Evolutionary conservation across 2,797 vertebrate species (phyloP).

Genomic region (Potorous gilbertii): DNA sequence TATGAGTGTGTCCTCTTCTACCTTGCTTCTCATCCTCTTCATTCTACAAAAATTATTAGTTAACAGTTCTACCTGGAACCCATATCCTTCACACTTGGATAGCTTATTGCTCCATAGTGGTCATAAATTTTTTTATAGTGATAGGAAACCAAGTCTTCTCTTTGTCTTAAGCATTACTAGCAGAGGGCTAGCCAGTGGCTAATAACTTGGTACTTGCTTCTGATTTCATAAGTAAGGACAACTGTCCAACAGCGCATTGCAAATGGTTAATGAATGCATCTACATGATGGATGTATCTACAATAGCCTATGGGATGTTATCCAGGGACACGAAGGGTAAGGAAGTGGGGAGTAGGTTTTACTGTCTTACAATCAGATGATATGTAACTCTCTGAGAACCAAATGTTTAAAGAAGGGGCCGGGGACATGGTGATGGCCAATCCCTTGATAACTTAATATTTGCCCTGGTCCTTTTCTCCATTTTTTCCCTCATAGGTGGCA

Average conservation of each 20-base stretch:
- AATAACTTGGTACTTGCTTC: background rate
- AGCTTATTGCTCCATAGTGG: background rate
- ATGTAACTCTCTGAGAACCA: background rate
- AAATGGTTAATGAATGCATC: background rate
- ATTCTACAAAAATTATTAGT: background rate
- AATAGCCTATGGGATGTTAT: background rate
- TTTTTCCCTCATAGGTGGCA: background rate
- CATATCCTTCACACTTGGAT: background rate
- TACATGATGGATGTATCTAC: background rate
- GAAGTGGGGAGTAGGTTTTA: background rate
- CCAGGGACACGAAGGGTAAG: background rate
- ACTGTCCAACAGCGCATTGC: background rate
- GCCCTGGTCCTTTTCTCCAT: background rate
- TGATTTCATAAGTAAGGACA: background rate
- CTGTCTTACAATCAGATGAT: background rate
- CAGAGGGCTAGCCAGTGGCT: background rate
- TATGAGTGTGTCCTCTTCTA: background rate
- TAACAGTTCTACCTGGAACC: background rate
- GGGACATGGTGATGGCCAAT: background rate
- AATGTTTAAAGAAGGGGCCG: background rate
- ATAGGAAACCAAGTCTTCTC: background rate
- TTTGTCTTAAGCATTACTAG: background rate
- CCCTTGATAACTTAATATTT: background rate
- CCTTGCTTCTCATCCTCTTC: background rate
- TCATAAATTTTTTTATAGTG: background rate